Evolutionary conservation across 2,113 vertebrate genomes (phyloP).

Genomic region (Actenoides lindsayi): DNA sequence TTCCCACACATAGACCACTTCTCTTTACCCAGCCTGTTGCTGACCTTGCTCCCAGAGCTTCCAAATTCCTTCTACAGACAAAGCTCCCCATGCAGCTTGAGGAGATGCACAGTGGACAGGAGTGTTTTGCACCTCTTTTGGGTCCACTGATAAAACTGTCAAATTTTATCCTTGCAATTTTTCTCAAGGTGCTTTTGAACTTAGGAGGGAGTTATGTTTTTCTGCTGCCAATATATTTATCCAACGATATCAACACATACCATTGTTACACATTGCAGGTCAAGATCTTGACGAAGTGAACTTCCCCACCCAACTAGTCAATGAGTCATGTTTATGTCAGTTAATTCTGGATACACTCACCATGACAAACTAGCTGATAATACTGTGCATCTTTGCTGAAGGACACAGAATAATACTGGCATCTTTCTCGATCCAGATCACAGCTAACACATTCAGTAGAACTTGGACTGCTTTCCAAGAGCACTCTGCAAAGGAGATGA

Average conservation of each 20-base stretch:
- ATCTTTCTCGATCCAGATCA: slow-evolving; percentile 79
- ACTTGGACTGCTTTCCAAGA: slow-evolving; percentile 67
- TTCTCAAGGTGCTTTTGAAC: not conserved
- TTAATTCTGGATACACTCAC: slow-evolving; percentile 76
- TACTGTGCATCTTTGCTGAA: slow-evolving; percentile 87
- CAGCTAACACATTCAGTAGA: slow-evolving; percentile 86
- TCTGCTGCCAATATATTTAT: slow-evolving; percentile 1
- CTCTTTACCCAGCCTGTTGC: not conserved
- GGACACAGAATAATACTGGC: slow-evolving; percentile 90
- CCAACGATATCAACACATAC: not conserved
- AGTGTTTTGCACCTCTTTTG: not conserved
- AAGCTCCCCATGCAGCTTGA: not conserved
- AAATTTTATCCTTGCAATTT: not conserved
- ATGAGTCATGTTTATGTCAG: not conserved
- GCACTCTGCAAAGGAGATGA: slow-evolving; percentile 76
- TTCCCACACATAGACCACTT: not conserved
- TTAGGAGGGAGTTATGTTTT: not conserved
- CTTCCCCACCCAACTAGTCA: slow-evolving; percentile 1
- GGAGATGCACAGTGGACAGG: not conserved
- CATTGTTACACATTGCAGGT: not conserved
- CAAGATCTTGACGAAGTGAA: not conserved
- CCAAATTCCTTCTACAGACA: not conserved
- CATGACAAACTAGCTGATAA: slow-evolving; percentile 90
- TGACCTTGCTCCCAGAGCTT: not conserved
- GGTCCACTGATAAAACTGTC: not conserved